A percentile compares a stretch with the other conserved stretches of the same genome.
Conservation (phyloP, 37 sponge, comb jelly and placozoan species). For the Cladorhizidae sp. region DNA sequence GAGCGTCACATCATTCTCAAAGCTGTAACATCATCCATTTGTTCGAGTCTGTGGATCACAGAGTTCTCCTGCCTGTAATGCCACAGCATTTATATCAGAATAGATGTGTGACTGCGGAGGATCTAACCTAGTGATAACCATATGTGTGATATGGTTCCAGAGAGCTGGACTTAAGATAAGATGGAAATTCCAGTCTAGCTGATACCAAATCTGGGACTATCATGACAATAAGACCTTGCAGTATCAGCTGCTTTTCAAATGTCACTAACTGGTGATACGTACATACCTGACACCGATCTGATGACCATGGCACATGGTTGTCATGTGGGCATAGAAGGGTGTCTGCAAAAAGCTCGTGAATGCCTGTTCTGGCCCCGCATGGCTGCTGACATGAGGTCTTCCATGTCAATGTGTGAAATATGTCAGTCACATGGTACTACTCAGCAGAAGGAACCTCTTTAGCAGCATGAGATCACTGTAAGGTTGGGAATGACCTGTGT, state of each 20-base stretch:
- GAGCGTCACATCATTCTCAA: too few species aligned
- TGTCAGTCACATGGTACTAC: slow-evolving; percentile 14
- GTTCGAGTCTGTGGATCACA: slow-evolving; percentile 29
- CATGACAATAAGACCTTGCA: slow-evolving; percentile 55
- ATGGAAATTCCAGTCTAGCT: slow-evolving; percentile 8
- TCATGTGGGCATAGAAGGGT: slow-evolving; percentile 34
- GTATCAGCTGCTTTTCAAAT: slow-evolving; percentile 48
- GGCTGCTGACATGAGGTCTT: slow-evolving; percentile 24
- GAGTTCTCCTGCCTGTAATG: slow-evolving; percentile 5
- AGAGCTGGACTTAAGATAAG: slow-evolving; percentile 44
- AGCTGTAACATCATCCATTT: slow-evolving; percentile 10
- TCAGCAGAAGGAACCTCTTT: slow-evolving; percentile 5
- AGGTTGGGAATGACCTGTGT: slow-evolving; percentile 54
- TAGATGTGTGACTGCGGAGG: slow-evolving; percentile 13
- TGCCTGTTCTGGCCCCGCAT: too few species aligned
- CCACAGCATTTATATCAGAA: slow-evolving; percentile 3
- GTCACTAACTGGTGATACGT: slow-evolving; percentile 24
- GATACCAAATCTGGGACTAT: slow-evolving; percentile 22
- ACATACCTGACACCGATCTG: background rate
- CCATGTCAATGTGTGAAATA: slow-evolving; percentile 37
- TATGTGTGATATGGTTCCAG: slow-evolving; percentile 5
- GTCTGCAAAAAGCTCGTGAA: too few species aligned
- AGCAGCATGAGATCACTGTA: slow-evolving; percentile 32
- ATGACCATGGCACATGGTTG: slow-evolving; percentile 14
- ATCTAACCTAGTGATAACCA: slow-evolving; percentile 19